Evolutionary conservation across 23 tunicate species (phyloP).

Genomic region (Halocynthia roretzi): DNA sequence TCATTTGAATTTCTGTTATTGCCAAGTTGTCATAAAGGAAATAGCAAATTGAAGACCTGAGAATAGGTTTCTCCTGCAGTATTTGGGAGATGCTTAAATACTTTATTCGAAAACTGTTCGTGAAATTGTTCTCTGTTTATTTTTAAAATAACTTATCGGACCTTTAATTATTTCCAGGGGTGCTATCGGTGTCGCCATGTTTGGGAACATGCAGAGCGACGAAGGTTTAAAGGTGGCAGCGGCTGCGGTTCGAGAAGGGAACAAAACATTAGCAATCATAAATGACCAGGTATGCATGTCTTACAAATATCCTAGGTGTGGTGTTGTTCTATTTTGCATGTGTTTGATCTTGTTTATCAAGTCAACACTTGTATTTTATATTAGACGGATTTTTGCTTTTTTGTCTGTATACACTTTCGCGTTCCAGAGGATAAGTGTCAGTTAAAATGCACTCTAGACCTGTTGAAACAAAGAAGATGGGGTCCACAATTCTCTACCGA

Average conservation of each 20-base stretch:
- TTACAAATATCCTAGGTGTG: background rate
- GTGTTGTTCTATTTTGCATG: background rate
- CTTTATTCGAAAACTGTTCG: too few relatives aligned
- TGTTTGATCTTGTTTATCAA: background rate
- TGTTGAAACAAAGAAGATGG: too few relatives aligned
- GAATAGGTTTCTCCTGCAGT: too few relatives aligned
- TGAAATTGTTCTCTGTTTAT: too few relatives aligned
- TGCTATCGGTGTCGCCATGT: conserved; percentile 46
- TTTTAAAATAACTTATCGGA: background rate
- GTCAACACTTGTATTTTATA: background rate
- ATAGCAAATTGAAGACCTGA: background rate
- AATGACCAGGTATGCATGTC: conserved; percentile 19
- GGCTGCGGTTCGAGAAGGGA: conserved; percentile 28
- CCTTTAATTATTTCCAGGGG: conserved; percentile 24
- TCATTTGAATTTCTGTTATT: background rate
- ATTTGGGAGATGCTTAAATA: too few relatives aligned
- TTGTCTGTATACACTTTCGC: background rate
- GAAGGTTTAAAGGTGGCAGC: conserved; percentile 40
- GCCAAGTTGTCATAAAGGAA: background rate
- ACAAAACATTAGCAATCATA: conserved; percentile 36
- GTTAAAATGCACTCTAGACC: too few relatives aligned
- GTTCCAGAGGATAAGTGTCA: too few relatives aligned
- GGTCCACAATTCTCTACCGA: too few relatives aligned
- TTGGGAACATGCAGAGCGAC: conserved; percentile 57
- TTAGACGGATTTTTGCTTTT: background rate